Conservation (phyloP, 2,113 vertebrate species). For the Daubentonia madagascariensis region DNA sequence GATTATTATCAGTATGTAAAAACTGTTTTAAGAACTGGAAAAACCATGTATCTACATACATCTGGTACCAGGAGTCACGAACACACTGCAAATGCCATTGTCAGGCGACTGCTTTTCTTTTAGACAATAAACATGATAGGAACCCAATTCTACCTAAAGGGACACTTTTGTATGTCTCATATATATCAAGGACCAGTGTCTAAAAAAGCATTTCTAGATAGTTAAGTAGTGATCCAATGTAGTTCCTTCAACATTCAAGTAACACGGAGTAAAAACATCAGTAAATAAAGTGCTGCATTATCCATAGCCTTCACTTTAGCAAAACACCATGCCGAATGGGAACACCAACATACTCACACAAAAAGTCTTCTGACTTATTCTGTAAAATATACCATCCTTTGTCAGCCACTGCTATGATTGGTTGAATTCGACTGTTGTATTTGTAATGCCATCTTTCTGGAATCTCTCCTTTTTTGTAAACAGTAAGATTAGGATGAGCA, state of each 20-base stretch:
- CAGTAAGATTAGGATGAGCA: slow-evolving; percentile 90
- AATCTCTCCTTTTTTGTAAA: slow-evolving; percentile 91
- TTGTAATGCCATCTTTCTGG: slow-evolving; percentile 89
- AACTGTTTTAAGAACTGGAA: not conserved
- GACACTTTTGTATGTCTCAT: not conserved
- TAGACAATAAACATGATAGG: not conserved
- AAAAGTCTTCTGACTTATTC: slow-evolving; percentile 86
- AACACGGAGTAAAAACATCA: not conserved
- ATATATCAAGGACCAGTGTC: not conserved
- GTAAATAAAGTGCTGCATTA: slow-evolving; percentile 33
- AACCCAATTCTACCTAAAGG: not conserved
- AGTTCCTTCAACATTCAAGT: not conserved
- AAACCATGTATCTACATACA: not conserved
- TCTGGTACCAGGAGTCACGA: not conserved
- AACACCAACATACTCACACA: slow-evolving; percentile 86
- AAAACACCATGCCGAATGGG: not conserved
- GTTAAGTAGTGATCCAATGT: not conserved
- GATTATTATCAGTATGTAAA: not conserved
- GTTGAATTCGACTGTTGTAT: slow-evolving; percentile 90
- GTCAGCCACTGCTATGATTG: slow-evolving; percentile 89
- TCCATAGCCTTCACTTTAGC: not conserved
- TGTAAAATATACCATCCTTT: slow-evolving; percentile 91
- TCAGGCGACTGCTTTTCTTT: not conserved
- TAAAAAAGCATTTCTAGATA: not conserved
- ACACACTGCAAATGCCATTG: not conserved